Base-by-base conservation (phyloP, 2,797 vertebrate genomes). In the Salarias fasciatus region DNA sequence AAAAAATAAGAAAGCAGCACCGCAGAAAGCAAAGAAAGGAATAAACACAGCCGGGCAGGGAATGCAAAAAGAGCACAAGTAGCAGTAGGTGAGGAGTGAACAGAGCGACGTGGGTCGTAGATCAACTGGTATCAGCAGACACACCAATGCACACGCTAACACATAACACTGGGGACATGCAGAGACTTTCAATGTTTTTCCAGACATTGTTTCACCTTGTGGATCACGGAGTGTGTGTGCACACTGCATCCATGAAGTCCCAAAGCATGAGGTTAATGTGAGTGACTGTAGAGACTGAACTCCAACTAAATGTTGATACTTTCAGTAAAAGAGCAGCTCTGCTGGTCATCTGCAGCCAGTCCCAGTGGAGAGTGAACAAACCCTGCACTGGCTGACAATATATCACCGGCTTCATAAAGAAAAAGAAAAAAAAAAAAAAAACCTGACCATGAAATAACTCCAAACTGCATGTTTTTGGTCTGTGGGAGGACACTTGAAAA, bases 11-110 rank as follows among this genome's bases (percentile, higher is more conserved):
- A 54, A 61, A 18, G 41, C 11, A 47, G 36, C 9, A 69, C 61
- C 50, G 75, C 72, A 79, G 63, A 30, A 53, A 60, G 15, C 1
- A 58, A 8, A 72, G 8, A 59, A 60, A 63, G 75, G 54, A 68
- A 61, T 13, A 47, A 24, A 24, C 18, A 24, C 18, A 24, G 24
- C 18, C 24, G 18, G 37, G 10, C 30, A 35, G 12, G 38, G 11
- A 63, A 11, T 29, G 51, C 5, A 31, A 35, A 12, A 40, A 40
- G 51, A n/a, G 0, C 5, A 18, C 58, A 15, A 59, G 53, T 33
- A 36, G 9, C 30, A 36, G n/a, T 60, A 45, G 46, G 52, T 79
- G 57, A 69, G 33, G 15, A 58, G 40, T 48, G 57, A 69, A 33
- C 38, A 36, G 24, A 53, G 31, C 63, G 47, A 37, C 48, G 36